Evolutionary conservation across 2,888 invertebrate species (phyloP), one percentile per base, ranked within the genome.

Genomic region (Oithona nana): DNA sequence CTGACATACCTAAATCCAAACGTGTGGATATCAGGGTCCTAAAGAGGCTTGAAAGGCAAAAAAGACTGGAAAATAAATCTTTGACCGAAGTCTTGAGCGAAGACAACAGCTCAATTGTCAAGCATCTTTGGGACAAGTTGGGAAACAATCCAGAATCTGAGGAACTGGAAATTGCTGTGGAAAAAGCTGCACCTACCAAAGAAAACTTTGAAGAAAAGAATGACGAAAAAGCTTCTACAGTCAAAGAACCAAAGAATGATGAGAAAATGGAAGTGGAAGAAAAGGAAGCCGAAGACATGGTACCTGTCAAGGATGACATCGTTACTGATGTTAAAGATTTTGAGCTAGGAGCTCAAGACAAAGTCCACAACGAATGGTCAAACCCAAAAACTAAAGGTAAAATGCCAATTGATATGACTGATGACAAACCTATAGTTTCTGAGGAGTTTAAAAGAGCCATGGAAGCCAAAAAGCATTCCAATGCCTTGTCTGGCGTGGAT

Each of bases 401-500:
- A 6, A 28, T 28, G 20, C 2, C 28, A 2, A 28, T 29, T 57
- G 57, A 57, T n/a, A 26, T 24, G 3, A 3, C 28, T 16, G 31
- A 49, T 6, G 28, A n/a, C 4, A 57, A 57, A 29, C 20, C 39
- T 31, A 29, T 57, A 20, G 54, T 54, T 26, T 16, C 24, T 20
- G 54, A 54, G n/a, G 60, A 48, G 6, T 50, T 60, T 48, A 60
- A 50, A 4, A 60, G 13, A 28, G 28, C 28, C 3, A 20, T 60
- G 8, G 50, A 60, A 26, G 50, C 49, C 24, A 60, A 60, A 24
- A 51, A 50, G 26, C 22, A 50, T 20, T n/a, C 57, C 1, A 31
- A 20, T 11, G 26, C 39, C 39, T 39, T 39, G 16, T 39, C 57
- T 16, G 57, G 57, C 8, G 20, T 31, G 4, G 60, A 60, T 4